Conservation (phyloP, 2,888 invertebrate species). For the Spisula solida region DNA sequence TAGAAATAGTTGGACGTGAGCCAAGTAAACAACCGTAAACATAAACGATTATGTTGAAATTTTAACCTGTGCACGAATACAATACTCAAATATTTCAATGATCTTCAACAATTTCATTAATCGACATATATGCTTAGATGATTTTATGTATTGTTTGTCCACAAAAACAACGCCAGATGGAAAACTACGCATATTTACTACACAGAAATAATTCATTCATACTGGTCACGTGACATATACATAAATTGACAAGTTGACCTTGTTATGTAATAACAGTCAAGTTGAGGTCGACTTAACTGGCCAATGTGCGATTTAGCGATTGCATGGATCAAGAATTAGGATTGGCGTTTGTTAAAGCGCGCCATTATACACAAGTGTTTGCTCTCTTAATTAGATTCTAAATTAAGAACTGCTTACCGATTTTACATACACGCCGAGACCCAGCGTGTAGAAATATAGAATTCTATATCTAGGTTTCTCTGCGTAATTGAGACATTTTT, state of each 20-base stretch:
- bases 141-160: background rate
- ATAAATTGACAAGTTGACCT: slow-evolving; percentile 59
- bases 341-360: background rate
- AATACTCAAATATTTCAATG: background rate
- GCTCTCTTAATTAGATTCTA: too few species aligned
- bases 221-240: slow-evolving; percentile 48
- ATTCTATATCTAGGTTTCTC: too few species aligned
- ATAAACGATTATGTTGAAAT: slow-evolving; percentile 33
- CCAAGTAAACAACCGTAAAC: slow-evolving; percentile 74
- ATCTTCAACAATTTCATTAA: background rate
- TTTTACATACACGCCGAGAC: too few species aligned
- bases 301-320: background rate
- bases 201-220: slow-evolving; percentile 53
- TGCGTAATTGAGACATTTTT: too few species aligned
- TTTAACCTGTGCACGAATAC: slow-evolving; percentile 12
- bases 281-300: background rate
- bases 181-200: slow-evolving; percentile 27
- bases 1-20: slow-evolving; percentile 64
- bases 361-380: too few species aligned
- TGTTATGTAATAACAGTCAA: slow-evolving; percentile 51
- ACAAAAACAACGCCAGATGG: background rate
- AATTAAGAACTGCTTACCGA: too few species aligned
- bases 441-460: too few species aligned
- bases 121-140: background rate
- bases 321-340: background rate